A percentile compares a stretch with the other conserved stretches of the same genome.
Evolutionary conservation across 2,888 invertebrate species (phyloP).

Genomic region (Eristalis tenax): DNA sequence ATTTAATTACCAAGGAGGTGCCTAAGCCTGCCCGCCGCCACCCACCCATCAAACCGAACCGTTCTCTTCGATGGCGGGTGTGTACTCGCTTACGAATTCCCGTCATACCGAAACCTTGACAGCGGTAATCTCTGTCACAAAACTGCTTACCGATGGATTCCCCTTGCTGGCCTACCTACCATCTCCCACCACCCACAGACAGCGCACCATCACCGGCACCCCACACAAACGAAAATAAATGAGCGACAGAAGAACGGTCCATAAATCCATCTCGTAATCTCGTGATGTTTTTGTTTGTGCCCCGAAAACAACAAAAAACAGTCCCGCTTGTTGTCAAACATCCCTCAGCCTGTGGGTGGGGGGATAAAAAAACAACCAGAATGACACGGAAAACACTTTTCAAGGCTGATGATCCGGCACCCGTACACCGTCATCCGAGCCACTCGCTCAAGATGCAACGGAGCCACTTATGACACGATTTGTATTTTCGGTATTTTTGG

Average conservation of each 20-base stretch:
- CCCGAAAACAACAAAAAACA: constrained; percentile 32
- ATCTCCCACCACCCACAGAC: not conserved
- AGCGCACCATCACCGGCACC: not conserved
- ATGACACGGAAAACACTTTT: constrained; percentile 53
- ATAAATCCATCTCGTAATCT: constrained; percentile 66
- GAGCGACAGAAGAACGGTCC: constrained; percentile 13
- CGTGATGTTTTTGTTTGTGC: constrained; percentile 41
- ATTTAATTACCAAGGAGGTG: constrained; percentile 57
- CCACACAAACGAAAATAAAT: constrained; percentile 5
- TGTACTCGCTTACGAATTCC: constrained; percentile 29
- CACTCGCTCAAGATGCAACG: not conserved
- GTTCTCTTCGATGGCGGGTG: not conserved
- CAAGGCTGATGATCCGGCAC: constrained; percentile 48
- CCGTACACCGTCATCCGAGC: not conserved
- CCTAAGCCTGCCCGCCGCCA: not conserved
- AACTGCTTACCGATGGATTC: constrained; percentile 30
- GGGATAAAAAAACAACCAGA: constrained; percentile 19
- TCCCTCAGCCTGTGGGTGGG: constrained; percentile 3
- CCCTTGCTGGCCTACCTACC: not conserved
- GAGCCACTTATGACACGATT: constrained; percentile 58
- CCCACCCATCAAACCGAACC: not conserved
- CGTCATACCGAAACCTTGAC: constrained; percentile 40
- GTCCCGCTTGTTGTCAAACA: constrained; percentile 65
- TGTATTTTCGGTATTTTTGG: constrained; percentile 51
- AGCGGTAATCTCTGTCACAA: constrained; percentile 41